Percentiles rank a stretch among this genome's conserved stretches.
phyloP scores from a whole-genome alignment of 1,140 invertebrate genomes.

The Pachyrhynchus sulphureomaculatus region DNA sequence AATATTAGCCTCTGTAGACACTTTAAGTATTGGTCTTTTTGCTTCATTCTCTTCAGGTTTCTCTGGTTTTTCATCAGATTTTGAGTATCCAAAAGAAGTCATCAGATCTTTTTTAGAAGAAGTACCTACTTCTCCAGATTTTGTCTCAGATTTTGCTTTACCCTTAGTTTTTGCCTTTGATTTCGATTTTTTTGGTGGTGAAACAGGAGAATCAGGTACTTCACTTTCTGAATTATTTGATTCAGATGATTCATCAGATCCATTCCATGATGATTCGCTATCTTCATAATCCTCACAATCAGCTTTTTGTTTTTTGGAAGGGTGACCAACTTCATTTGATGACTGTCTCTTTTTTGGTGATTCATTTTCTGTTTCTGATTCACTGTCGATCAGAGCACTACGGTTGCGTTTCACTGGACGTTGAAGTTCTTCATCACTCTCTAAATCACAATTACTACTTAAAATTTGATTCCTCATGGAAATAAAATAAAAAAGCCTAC shows the following conservation, averaged over 20 bases:
- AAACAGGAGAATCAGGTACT: neutral
- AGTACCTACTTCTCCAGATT: too few species aligned
- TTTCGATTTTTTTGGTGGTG: neutral
- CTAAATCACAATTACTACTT: slow-evolving; percentile 3
- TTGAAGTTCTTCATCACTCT: slow-evolving; percentile 32
- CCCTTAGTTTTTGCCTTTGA: too few species aligned
- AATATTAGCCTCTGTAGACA: slow-evolving; percentile 13
- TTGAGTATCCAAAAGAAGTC: slow-evolving; percentile 10
- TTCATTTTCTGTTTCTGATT: slow-evolving; percentile 41
- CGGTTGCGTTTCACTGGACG: slow-evolving; percentile 33
- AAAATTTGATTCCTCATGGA: neutral
- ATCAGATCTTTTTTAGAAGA: slow-evolving; percentile 2
- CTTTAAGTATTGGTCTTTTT: slow-evolving; percentile 9
- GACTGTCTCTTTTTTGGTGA: slow-evolving; percentile 8
- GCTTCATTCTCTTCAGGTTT: slow-evolving; percentile 10
- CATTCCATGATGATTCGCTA: slow-evolving; percentile 15
- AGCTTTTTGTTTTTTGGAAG: slow-evolving; percentile 9
- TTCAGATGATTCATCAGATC: too few species aligned
- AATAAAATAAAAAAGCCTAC: neutral
- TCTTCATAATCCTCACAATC: neutral
- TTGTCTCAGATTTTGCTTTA: too few species aligned
- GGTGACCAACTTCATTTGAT: neutral
- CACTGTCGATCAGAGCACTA: slow-evolving; percentile 36
- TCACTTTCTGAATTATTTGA: neutral
- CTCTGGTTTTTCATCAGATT: slow-evolving; percentile 17